phyloP scores from a whole-genome alignment of 2,113 vertebrate genomes.

The Eonycteris spelaea region DNA sequence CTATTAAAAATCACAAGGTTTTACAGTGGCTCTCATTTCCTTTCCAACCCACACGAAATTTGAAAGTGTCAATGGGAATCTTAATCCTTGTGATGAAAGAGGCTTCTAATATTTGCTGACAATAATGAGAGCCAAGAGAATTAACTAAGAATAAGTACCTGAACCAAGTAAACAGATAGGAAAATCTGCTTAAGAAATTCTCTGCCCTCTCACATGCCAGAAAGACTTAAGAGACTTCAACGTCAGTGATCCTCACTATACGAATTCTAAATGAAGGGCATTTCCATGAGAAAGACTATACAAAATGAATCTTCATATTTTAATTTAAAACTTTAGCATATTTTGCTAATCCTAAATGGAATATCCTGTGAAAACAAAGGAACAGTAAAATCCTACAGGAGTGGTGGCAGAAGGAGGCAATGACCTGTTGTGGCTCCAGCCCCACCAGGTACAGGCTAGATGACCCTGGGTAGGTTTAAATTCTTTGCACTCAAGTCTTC shows the following conservation, averaged over 20 bases:
- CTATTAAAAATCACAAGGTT: constrained; percentile 61
- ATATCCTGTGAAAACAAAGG: not conserved
- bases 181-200: constrained; percentile 22
- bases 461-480: not conserved
- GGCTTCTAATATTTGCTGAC: constrained; percentile 22
- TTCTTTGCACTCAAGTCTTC: not conserved
- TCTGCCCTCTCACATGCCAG: not conserved
- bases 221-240: not conserved
- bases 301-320: not conserved
- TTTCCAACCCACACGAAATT: constrained; percentile 57
- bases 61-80: constrained; percentile 45
- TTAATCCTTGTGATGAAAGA: constrained; percentile 30
- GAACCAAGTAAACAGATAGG: constrained; percentile 33
- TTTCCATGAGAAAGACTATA: not conserved
- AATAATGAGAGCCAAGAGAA: constrained; percentile 28
- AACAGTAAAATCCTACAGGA: not conserved
- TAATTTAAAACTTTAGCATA: not conserved
- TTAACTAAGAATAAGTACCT: not conserved
- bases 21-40: constrained; percentile 63
- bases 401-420: not conserved
- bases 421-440: not conserved
- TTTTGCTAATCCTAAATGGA: not conserved
- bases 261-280: not conserved
- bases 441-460: not conserved
- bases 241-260: not conserved